Evolutionary conservation across 64 coral and sea anemone species (phyloP).

Genomic region (Anthopleura sola): DNA sequence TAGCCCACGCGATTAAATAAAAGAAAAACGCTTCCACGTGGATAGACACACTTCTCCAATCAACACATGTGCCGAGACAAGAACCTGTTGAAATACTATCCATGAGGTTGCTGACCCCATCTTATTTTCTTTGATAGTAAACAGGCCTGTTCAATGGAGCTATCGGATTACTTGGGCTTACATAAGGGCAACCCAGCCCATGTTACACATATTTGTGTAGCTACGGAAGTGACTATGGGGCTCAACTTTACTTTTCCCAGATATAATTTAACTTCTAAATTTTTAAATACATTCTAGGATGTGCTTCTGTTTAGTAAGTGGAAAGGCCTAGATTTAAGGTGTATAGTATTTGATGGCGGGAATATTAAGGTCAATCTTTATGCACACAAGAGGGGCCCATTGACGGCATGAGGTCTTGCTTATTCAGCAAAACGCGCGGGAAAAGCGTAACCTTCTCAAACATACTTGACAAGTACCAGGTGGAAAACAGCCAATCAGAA

Average conservation of each 20-base stretch:
- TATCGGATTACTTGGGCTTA: neutral
- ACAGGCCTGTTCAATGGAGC: neutral
- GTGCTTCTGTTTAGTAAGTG: neutral
- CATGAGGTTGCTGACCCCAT: neutral
- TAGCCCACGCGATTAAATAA: slow-evolving; percentile 5
- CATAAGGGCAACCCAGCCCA: neutral
- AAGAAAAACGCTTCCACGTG: neutral
- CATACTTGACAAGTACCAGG: neutral
- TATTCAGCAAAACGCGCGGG: slow-evolving; percentile 8
- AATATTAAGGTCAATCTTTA: slow-evolving; percentile 3
- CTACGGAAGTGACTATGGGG: neutral
- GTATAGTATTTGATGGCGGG: neutral
- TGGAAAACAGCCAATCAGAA: neutral
- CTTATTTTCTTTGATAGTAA: slow-evolving; percentile 2
- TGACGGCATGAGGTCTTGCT: neutral
- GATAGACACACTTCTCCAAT: neutral
- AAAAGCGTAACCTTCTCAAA: neutral
- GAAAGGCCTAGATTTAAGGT: neutral
- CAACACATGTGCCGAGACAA: slow-evolving; percentile 7
- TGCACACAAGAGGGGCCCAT: neutral
- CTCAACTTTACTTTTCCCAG: neutral
- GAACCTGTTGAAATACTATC: neutral
- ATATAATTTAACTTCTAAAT: neutral
- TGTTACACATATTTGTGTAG: slow-evolving; percentile 4
- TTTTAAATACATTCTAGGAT: neutral